These are phyloP conservation scores for Pteromalus puparum DNA, from an alignment of 1,140 invertebrate genomes.

Conservation along the genomic window DNA sequence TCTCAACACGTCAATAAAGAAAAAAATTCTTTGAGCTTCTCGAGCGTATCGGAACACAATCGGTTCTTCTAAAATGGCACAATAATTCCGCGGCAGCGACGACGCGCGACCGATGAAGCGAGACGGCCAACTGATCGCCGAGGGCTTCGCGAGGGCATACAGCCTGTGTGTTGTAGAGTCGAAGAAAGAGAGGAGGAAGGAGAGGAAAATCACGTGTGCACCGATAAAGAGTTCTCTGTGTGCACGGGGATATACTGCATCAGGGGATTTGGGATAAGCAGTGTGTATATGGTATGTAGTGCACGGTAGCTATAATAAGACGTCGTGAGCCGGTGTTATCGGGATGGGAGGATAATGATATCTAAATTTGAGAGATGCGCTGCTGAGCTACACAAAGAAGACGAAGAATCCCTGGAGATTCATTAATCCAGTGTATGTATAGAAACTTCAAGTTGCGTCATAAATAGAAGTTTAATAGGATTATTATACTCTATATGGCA, in stretches of 20 bases:
- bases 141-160: constrained; percentile 14
- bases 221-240: background rate
- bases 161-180: background rate
- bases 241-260: background rate
- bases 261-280: too few species aligned
- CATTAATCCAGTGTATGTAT: too few species aligned
- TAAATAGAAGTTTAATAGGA: too few species aligned
- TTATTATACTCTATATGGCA: too few species aligned
- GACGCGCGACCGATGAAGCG: constrained; percentile 30
- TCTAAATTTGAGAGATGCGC: too few species aligned
- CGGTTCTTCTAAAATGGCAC: background rate
- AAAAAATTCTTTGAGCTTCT: background rate
- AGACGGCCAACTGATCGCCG: constrained; percentile 28
- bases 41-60: background rate
- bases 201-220: constrained; percentile 17
- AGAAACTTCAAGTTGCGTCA: too few species aligned
- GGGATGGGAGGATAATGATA: too few species aligned
- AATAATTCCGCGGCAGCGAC: background rate
- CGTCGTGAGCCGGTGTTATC: too few species aligned
- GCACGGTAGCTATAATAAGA: too few species aligned
- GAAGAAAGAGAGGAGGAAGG: background rate
- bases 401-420: too few species aligned
- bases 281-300: background rate
- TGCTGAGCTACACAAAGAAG: too few species aligned
- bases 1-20: background rate